phyloP scores from a whole-genome alignment of 2,797 vertebrate genomes.

The Phataginus tricuspis region DNA sequence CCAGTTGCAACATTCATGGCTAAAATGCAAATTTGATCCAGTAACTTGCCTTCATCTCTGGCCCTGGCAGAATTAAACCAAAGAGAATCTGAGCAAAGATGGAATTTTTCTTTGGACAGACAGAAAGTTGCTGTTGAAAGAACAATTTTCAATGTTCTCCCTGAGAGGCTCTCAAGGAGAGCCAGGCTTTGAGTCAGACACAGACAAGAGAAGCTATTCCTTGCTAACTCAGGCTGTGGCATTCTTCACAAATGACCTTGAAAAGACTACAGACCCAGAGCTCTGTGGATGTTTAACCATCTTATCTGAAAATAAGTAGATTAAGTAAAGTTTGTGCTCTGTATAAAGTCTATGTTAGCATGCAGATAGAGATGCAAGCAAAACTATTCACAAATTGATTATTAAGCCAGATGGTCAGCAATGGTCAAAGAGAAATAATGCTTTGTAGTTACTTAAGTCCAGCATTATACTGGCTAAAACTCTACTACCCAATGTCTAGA shows the following conservation, averaged over 20 bases:
- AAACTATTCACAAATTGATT: background rate
- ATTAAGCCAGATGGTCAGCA: background rate
- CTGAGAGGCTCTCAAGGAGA: background rate
- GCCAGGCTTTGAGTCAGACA: background rate
- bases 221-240: background rate
- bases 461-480: background rate
- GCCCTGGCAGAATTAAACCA: background rate
- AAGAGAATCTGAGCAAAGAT: background rate
- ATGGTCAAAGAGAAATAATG: background rate
- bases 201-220: background rate
- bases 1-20: background rate
- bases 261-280: background rate
- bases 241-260: background rate
- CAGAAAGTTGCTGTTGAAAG: background rate
- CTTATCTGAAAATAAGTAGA: background rate
- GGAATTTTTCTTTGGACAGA: background rate
- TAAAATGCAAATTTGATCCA: background rate
- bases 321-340: background rate
- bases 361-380: background rate
- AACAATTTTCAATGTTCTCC: background rate
- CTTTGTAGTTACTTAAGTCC: background rate
- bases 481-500: background rate
- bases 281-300: background rate
- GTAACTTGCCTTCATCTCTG: background rate
- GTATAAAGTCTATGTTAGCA: background rate